Evolutionary conservation across 1,140 invertebrate genomes (phyloP).

Genomic region (Contarinia nasturtii): DNA sequence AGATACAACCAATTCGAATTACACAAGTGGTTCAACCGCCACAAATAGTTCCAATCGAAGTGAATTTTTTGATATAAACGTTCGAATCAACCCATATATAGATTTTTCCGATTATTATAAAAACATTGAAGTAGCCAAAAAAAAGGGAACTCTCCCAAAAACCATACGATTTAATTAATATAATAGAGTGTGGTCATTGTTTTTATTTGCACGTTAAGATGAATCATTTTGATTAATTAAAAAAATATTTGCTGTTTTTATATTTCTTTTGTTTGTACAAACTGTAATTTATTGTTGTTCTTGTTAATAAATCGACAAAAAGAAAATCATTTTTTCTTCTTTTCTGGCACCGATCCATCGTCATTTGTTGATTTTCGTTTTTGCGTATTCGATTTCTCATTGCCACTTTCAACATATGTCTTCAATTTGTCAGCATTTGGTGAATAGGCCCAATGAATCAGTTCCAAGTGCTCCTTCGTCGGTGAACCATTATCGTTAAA

Average conservation of each 20-base stretch:
- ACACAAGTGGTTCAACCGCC: conserved; percentile 4
- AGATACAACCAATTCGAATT: conserved; percentile 6
- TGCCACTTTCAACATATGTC: conserved; percentile 1
- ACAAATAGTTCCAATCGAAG: neutral
- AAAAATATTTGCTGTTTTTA: too few relatives aligned
- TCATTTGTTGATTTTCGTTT: conserved; percentile 13
- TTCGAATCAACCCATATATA: conserved; percentile 59
- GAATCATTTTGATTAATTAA: too few relatives aligned
- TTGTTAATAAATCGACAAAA: too few relatives aligned
- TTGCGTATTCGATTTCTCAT: conserved; percentile 4
- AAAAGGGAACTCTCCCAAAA: conserved; percentile 35
- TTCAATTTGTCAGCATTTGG: conserved; percentile 28
- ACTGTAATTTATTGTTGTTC: too few relatives aligned
- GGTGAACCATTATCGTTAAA: conserved; percentile 37
- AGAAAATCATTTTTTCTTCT: too few relatives aligned
- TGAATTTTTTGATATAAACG: conserved; percentile 27
- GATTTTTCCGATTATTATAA: conserved; percentile 68
- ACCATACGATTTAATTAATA: conserved; percentile 24
- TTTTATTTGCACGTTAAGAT: neutral
- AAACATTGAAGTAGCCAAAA: conserved; percentile 42
- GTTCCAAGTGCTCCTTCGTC: conserved; percentile 33
- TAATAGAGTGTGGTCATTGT: too few relatives aligned
- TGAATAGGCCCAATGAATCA: conserved; percentile 44
- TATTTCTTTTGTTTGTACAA: too few relatives aligned
- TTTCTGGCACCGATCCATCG: too few relatives aligned